Evolutionary conservation across 2,888 invertebrate species (phyloP).

Genomic region (Cataglyphis rosenhaueri): DNA sequence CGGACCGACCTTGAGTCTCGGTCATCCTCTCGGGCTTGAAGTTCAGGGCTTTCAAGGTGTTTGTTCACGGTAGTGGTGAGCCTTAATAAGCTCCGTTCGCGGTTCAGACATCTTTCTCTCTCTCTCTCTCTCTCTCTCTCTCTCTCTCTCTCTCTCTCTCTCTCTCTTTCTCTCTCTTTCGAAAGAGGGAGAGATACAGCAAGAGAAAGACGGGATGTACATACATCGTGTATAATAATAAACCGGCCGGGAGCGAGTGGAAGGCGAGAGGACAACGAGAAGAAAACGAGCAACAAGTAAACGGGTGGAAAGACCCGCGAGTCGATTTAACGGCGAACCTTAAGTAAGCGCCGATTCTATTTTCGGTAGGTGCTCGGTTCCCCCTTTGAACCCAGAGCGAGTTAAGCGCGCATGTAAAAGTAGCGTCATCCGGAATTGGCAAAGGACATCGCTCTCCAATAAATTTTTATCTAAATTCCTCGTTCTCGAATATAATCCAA

Average conservation of each 20-base stretch:
- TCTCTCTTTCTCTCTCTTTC: neutral
- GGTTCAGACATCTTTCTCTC: neutral
- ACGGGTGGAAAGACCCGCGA: slow-evolving; percentile 45
- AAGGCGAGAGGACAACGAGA: slow-evolving; percentile 55
- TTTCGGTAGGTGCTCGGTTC: slow-evolving; percentile 51
- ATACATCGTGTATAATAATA: slow-evolving; percentile 69
- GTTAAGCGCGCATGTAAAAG: slow-evolving; percentile 17
- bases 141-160: neutral
- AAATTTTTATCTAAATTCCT: neutral
- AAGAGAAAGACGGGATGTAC: slow-evolving; percentile 5
- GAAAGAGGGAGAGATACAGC: neutral
- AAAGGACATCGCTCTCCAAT: slow-evolving; percentile 1
- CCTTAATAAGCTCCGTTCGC: slow-evolving; percentile 65
- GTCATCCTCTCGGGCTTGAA: slow-evolving; percentile 70
- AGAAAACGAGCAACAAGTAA: slow-evolving; percentile 37
- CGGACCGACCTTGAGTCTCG: slow-evolving; percentile 74
- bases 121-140: neutral
- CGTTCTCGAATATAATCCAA: neutral
- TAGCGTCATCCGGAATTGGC: neutral
- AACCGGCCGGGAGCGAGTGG: slow-evolving; percentile 54
- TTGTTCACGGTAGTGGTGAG: slow-evolving; percentile 50
- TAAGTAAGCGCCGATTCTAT: slow-evolving; percentile 69
- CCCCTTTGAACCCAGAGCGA: slow-evolving; percentile 5
- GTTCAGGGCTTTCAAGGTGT: slow-evolving; percentile 75
- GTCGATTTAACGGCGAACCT: slow-evolving; percentile 58